Base-by-base conservation (phyloP, 2,888 invertebrate species). In the Diaperis boleti region DNA sequence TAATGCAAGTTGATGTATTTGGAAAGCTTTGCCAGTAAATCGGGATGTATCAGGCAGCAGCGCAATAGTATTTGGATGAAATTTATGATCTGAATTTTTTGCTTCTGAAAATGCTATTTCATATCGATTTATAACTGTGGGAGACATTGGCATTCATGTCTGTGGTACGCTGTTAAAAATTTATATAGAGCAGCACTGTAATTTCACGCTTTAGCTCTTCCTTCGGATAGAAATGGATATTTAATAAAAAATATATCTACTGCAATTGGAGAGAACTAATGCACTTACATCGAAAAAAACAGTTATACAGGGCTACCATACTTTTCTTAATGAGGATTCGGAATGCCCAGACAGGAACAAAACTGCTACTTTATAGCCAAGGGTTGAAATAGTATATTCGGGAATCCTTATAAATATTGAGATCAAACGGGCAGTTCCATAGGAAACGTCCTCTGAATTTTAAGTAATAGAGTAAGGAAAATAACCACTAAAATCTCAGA, bases 401-500 rank as follows among this genome's bases (percentile, higher is more conserved):
- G 26, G 44, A 56, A 56, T 56, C 57, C 39, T 26, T 45, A 47
- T 45, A 35, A 47, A 57, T 47, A 50, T 59, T 41, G 41, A 59
- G 59, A 50, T 41, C 41, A 59, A 50, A 42, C 59, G 50, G 50
- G 37, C 49, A 49, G 41, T 59, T 59, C 42, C 50, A 50, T 42
- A 42, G 31, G 31, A 29, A 50, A 59, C 50, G 50, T 14, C 26
- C 20, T 22, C 50, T 35, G 42, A 49, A 50, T 59, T 39, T 50
- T 15, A 59, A 59, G 41, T 42, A 41, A 42, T 55, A 29, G 29
- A 54, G 54, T 54, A 42, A 29, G 47, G 35, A 20, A 20, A 50
- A 33, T 18, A 22, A 26, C 50, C 20, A 50, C 45, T 29, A 45
- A 45, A 17, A 7, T 14, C 20, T 11, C 42, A 2, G 29, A 5